Evolutionary conservation across 2,113 vertebrate species (phyloP).

Genomic region (Pteruthius melanotis): DNA sequence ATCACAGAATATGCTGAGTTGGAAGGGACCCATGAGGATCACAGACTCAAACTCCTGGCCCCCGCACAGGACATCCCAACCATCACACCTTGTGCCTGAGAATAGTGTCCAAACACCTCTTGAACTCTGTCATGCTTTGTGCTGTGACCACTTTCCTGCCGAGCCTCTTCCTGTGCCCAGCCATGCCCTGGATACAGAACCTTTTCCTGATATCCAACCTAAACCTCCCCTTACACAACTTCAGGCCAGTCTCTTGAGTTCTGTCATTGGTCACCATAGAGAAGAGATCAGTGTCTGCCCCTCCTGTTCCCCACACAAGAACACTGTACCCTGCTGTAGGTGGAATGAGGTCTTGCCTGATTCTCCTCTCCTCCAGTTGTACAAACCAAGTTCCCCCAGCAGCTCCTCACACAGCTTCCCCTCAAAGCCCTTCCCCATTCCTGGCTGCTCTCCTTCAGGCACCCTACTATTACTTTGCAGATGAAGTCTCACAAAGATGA

Average conservation of each 20-base stretch:
- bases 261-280: background rate
- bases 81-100: no score
- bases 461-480: background rate
- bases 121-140: background rate
- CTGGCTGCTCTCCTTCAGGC: background rate
- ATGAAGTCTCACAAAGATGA: background rate
- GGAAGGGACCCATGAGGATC: background rate
- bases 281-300: background rate
- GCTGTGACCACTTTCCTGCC: background rate
- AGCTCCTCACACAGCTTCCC: background rate
- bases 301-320: background rate
- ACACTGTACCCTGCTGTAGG: background rate
- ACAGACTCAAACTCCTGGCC: accelerated
- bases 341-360: background rate
- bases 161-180: background rate
- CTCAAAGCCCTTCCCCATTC: background rate
- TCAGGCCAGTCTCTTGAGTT: background rate
- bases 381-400: background rate
- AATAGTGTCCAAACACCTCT: background rate
- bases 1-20: background rate
- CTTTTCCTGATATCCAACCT: background rate
- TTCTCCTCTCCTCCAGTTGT: background rate
- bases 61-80: background rate
- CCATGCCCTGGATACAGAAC: background rate
- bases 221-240: background rate